phyloP scores from a whole-genome alignment of 1,140 invertebrate species.

The Euwallacea similis region DNA sequence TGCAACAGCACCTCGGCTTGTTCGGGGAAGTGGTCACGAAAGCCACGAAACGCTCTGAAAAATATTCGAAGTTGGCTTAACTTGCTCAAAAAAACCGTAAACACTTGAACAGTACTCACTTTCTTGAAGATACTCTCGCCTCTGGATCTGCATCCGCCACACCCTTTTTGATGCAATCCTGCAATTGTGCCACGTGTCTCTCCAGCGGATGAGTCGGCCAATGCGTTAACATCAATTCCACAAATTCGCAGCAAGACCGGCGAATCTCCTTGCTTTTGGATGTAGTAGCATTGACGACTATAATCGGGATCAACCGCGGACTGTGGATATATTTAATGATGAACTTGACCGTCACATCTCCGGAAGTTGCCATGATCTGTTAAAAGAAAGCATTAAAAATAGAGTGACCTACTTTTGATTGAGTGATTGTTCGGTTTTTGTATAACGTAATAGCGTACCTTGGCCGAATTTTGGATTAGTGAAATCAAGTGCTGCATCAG shows the following conservation, averaged over 20 bases:
- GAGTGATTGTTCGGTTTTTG: neutral
- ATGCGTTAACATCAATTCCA: constrained; percentile 79
- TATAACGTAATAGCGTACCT: constrained; percentile 59
- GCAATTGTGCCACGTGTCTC: constrained; percentile 73
- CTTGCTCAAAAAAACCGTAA: neutral
- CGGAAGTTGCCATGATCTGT: constrained; percentile 90
- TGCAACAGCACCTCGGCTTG: constrained; percentile 84
- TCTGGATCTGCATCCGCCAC: constrained; percentile 91
- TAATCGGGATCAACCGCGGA: constrained; percentile 81
- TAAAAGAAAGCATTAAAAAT: constrained; percentile 6
- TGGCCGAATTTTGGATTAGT: constrained; percentile 94
- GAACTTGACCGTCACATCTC: constrained; percentile 83
- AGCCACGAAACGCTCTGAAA: constrained; percentile 85
- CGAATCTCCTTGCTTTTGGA: constrained; percentile 94
- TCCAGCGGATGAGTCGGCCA: constrained; percentile 85
- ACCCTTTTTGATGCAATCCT: constrained; percentile 86
- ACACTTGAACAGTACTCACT: constrained; percentile 56
- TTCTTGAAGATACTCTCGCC: constrained; percentile 74
- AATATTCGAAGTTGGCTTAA: neutral
- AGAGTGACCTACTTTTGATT: neutral
- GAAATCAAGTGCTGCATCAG: constrained; percentile 83
- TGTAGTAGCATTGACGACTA: constrained; percentile 73
- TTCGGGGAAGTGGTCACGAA: constrained; percentile 87
- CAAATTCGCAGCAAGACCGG: constrained; percentile 77
- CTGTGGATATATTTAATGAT: constrained; percentile 87